phyloP scores from a whole-genome alignment of 2,797 vertebrate genomes.

The Takifugu rubripes region DNA sequence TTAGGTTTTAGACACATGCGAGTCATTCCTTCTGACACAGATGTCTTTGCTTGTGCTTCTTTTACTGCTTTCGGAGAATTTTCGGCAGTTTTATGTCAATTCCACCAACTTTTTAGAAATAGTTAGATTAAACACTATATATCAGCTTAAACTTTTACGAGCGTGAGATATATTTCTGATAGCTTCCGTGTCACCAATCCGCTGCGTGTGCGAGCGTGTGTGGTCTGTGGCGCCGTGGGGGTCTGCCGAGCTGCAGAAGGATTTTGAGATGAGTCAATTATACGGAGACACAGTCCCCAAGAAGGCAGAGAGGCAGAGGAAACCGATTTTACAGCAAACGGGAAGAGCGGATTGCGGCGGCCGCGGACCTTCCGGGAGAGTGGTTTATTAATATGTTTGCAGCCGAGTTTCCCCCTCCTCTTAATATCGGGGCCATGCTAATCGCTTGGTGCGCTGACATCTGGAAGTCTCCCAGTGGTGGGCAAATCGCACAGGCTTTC shows the following conservation, averaged over 20 bases:
- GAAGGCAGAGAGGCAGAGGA: slow-evolving; percentile 59
- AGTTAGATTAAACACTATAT: slow-evolving; percentile 44
- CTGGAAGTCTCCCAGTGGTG: slow-evolving; percentile 67
- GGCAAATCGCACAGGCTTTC: slow-evolving; percentile 58
- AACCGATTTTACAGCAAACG: slow-evolving; percentile 64
- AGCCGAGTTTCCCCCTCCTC: slow-evolving; percentile 56
- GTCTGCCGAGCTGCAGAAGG: slow-evolving; percentile 52
- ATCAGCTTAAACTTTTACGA: slow-evolving; percentile 19
- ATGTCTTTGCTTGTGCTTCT: slow-evolving; percentile 3
- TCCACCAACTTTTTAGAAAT: no score
- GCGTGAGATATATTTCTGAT: slow-evolving; percentile 16
- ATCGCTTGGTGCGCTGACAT: slow-evolving; percentile 72
- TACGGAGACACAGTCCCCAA: slow-evolving; percentile 55
- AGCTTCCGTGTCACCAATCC: slow-evolving; percentile 29
- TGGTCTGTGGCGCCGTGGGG: slow-evolving; percentile 51
- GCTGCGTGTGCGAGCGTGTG: slow-evolving; percentile 11
- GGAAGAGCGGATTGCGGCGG: slow-evolving; percentile 54
- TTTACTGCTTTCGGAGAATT: slow-evolving; percentile 11
- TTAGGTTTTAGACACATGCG: background rate
- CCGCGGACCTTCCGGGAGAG: slow-evolving; percentile 46
- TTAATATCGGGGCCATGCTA: slow-evolving; percentile 65
- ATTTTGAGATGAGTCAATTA: slow-evolving; percentile 67
- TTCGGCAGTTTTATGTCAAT: no score
- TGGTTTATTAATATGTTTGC: slow-evolving; percentile 70
- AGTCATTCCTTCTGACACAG: no score